Evolutionary conservation across 1,140 invertebrate genomes (phyloP), one percentile per base, ranked within the genome.

Genomic region (Rhyacophila brunnea): DNA sequence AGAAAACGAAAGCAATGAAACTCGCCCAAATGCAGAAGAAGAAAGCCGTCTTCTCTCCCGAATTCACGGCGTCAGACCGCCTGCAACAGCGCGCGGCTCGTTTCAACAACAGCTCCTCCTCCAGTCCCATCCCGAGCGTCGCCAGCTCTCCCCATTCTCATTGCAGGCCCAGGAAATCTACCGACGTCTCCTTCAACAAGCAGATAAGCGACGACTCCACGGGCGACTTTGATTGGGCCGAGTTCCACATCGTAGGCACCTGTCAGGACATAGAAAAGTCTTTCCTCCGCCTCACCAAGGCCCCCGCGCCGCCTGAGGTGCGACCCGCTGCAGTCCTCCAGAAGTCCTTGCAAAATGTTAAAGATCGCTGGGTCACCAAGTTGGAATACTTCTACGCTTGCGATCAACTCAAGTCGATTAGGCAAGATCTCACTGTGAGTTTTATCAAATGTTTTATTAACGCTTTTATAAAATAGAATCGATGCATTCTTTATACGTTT

Each of bases 401-500:
- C 81, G 95, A 99, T 85, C 96, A 99, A 79, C 79, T 99, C 23
- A 99, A 99, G 79, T 97, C 95, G 11, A 98, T 99, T 69, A 82
- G 97, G 67, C 97, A 99, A 81, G 97, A 99, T 85, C 81, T 99
- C 66, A 99, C 96, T 49, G 96, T 95, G 10, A 49, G 55, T 54
- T 54, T n/a, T 20, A 40, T 15, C 38, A 11, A 28, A 9, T 28
- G 3, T 28, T 9, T 28, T 28, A 28, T 28, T 28, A n/a, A n/a
- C n/a, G n/a, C n/a, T n/a, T n/a, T n/a, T n/a, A n/a, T n/a, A n/a
- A n/a, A n/a, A n/a, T n/a, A n/a, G n/a, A n/a, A n/a, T n/a, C n/a
- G n/a, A n/a, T n/a, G n/a, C n/a, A n/a, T n/a, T n/a, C n/a, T n/a
- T n/a, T n/a, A n/a, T n/a, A n/a, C n/a, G n/a, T n/a, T n/a, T n/a